Conservation (phyloP, 2,888 invertebrate genomes). For the Crioceris asparagi region DNA sequence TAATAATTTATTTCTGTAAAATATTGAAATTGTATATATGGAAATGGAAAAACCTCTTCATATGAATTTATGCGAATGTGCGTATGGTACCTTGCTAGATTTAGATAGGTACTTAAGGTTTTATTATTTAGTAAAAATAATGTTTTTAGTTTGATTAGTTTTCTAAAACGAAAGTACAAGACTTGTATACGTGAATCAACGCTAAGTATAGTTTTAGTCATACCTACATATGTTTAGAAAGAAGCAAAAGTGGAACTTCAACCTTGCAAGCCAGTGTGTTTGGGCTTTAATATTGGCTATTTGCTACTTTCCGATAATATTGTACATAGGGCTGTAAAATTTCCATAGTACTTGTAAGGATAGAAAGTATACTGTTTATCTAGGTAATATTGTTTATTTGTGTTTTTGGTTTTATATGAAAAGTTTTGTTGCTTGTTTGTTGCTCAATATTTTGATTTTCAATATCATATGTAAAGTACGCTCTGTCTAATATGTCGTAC, state of each 20-base stretch:
- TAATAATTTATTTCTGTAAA: conserved; percentile 22
- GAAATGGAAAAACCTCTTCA: conserved; percentile 30
- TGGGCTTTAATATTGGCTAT: conserved; percentile 26
- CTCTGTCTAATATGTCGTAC: conserved; percentile 32
- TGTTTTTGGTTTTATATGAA: conserved; percentile 34
- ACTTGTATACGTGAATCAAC: conserved; percentile 20
- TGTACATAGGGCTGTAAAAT: conserved; percentile 32
- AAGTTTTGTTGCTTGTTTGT: conserved; percentile 40
- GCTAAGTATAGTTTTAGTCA: no score
- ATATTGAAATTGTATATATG: conserved; percentile 24
- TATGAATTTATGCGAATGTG: conserved; percentile 35
- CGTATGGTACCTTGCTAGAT: conserved; percentile 34
- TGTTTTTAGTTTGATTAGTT: conserved; percentile 20
- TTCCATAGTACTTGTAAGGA: conserved; percentile 36
- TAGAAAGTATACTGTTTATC: conserved; percentile 40
- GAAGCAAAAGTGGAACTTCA: conserved; percentile 29
- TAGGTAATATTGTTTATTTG: conserved; percentile 33
- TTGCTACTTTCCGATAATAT: background rate
- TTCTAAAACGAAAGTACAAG: conserved; percentile 34
- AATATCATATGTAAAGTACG: conserved; percentile 35
- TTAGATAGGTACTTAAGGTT: no score
- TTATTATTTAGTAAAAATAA: no score
- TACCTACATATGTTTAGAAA: no score
- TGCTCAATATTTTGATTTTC: conserved; percentile 38
- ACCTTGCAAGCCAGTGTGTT: conserved; percentile 37